phyloP scores from a whole-genome alignment of 2,797 vertebrate species.

The Pseudotriccus pelzelni region DNA sequence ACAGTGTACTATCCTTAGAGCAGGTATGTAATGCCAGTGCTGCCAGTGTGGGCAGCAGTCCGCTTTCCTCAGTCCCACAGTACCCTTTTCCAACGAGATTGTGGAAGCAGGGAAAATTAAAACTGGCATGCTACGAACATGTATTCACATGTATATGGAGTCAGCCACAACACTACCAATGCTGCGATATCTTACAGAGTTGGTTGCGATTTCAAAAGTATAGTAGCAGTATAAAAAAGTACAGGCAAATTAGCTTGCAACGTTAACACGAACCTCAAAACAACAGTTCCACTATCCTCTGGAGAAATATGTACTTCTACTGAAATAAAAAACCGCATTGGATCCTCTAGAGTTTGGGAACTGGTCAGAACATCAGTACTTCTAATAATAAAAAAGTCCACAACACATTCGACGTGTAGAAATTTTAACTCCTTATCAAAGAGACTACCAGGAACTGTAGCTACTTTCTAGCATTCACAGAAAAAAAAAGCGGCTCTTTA shows the following conservation, averaged over 20 bases:
- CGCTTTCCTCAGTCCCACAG: not conserved
- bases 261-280: not conserved
- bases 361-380: not conserved
- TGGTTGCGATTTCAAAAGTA: not conserved
- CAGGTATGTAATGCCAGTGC: not conserved
- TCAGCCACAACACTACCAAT: not conserved
- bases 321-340: not conserved
- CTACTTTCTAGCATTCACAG: not conserved
- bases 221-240: not conserved
- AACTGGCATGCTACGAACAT: not conserved
- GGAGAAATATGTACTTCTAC: not conserved
- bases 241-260: not conserved
- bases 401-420: not conserved
- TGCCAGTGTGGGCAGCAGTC: not conserved
- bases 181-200: not conserved
- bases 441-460: not conserved
- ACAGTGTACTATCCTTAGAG: not conserved
- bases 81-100: not conserved
- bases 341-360: not conserved
- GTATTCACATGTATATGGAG: not conserved
- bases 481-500: not conserved
- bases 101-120: constrained; percentile 3
- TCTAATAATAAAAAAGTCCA: not conserved
- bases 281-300: not conserved
- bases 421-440: constrained; percentile 1